These are phyloP conservation scores for Ciona savignyi DNA, from an alignment of 23 tunicate genomes.

Conservation along the genomic window DNA sequence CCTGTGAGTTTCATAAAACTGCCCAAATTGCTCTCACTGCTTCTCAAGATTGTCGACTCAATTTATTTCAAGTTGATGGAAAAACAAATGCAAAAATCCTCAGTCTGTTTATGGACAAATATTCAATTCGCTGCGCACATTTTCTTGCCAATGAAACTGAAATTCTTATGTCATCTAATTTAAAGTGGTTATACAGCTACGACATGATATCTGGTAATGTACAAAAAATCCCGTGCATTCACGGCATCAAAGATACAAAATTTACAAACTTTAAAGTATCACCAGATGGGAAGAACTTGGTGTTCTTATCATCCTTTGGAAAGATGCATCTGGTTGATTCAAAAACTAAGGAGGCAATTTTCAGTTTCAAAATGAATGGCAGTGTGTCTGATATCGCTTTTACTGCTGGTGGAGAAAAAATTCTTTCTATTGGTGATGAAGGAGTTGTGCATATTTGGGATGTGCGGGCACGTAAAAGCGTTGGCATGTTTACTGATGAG, in stretches of 20 bases:
- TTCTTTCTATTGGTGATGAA: slow-evolving; percentile 80
- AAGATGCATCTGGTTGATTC: slow-evolving; percentile 68
- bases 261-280: slow-evolving; percentile 53
- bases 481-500: slow-evolving; percentile 58
- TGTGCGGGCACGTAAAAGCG: slow-evolving; percentile 33
- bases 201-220: slow-evolving; percentile 75
- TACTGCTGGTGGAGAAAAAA: slow-evolving; percentile 37
- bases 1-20: slow-evolving; percentile 68
- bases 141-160: slow-evolving; percentile 56
- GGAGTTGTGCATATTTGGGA: slow-evolving; percentile 67
- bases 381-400: slow-evolving; percentile 66
- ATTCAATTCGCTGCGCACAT: slow-evolving; percentile 83
- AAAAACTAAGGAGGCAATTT: slow-evolving; percentile 57
- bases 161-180: slow-evolving; percentile 58
- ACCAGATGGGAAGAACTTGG: slow-evolving; percentile 64
- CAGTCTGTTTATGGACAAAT: slow-evolving; percentile 75
- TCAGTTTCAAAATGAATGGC: slow-evolving; percentile 81
- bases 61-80: slow-evolving; percentile 88
- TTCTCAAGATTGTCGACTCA: slow-evolving; percentile 53
- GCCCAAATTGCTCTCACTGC: slow-evolving; percentile 88
- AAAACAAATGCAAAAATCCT: slow-evolving; percentile 80
- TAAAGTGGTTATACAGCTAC: slow-evolving; percentile 46
- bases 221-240: slow-evolving; percentile 16
- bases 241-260: slow-evolving; percentile 24
- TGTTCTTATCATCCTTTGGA: slow-evolving; percentile 70